Percentiles rank a stretch among this genome's conserved stretches.
Conservation (phyloP, 1,140 invertebrate species). For the Temnothorax longispinosus region DNA sequence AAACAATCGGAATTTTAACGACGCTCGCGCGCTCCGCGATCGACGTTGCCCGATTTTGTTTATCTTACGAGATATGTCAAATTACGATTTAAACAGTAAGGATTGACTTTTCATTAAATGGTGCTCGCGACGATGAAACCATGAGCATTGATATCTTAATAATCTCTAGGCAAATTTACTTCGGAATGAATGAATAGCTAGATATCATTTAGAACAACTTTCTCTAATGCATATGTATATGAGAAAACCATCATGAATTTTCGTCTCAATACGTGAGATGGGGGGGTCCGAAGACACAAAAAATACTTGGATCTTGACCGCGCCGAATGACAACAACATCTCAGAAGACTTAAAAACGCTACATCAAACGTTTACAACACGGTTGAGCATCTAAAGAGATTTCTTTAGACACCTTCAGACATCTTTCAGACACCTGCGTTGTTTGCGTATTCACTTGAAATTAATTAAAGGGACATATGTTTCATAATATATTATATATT, state of each 20-base stretch:
- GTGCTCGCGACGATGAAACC: not conserved
- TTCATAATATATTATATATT: not conserved
- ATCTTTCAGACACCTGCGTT: not conserved
- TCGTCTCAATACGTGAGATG: not conserved
- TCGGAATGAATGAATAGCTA: constrained; percentile 31
- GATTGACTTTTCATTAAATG: constrained; percentile 54
- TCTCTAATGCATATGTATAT: not conserved
- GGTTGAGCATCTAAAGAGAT: not conserved
- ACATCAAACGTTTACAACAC: not conserved
- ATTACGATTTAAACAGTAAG: constrained; percentile 45
- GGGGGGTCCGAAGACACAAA: constrained; percentile 8
- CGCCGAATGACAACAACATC: constrained; percentile 26
- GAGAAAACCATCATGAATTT: constrained; percentile 11
- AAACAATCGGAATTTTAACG: constrained; percentile 52
- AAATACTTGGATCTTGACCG: not conserved
- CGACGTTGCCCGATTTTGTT: not conserved
- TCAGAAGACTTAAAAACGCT: not conserved
- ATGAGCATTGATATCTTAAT: constrained; percentile 41
- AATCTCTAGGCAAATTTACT: constrained; percentile 18
- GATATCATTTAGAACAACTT: constrained; percentile 41
- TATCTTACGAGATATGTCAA: constrained; percentile 43
- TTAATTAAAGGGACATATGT: constrained; percentile 20
- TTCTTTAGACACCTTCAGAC: not conserved
- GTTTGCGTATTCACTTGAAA: constrained; percentile 1
- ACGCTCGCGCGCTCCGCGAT: not conserved